Evolutionary conservation across 2,113 vertebrate genomes (phyloP).

Genomic region (Cheirogaleus medius): DNA sequence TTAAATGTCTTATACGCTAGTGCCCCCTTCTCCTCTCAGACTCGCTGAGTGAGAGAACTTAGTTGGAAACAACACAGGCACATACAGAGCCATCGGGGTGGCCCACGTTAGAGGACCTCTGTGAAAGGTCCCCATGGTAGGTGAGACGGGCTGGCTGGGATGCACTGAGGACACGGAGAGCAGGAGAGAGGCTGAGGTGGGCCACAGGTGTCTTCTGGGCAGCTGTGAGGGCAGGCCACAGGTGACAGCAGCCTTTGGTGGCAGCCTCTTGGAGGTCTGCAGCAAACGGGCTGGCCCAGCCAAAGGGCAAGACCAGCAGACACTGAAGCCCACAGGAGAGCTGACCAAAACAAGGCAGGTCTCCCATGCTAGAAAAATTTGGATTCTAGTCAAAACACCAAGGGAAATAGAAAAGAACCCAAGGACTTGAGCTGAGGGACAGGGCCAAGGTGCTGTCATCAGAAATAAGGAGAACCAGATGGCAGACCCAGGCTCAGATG

Average conservation of each 20-base stretch:
- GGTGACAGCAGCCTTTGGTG: not conserved
- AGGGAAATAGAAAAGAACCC: not conserved
- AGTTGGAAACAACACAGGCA: not conserved
- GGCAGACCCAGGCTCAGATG: not conserved
- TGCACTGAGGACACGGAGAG: not conserved
- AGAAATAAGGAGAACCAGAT: not conserved
- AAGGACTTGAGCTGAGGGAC: not conserved
- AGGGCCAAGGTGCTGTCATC: rapidly evolving
- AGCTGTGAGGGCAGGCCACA: not conserved
- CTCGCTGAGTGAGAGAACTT: not conserved
- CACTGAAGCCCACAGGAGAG: not conserved
- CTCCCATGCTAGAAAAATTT: not conserved
- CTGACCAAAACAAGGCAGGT: not conserved
- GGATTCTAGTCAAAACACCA: not conserved
- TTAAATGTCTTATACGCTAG: not conserved
- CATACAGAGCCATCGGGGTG: not conserved
- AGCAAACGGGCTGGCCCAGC: not conserved
- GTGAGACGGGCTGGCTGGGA: not conserved
- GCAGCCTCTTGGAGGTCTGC: not conserved
- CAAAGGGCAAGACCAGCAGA: not conserved
- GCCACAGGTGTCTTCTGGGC: not conserved
- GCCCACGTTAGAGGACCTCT: too few species aligned
- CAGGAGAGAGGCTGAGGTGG: not conserved
- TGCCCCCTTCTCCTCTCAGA: not conserved
- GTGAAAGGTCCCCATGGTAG: not conserved